Conservation (phyloP, 2,113 vertebrate genomes). For the Otolemur garnettii region DNA sequence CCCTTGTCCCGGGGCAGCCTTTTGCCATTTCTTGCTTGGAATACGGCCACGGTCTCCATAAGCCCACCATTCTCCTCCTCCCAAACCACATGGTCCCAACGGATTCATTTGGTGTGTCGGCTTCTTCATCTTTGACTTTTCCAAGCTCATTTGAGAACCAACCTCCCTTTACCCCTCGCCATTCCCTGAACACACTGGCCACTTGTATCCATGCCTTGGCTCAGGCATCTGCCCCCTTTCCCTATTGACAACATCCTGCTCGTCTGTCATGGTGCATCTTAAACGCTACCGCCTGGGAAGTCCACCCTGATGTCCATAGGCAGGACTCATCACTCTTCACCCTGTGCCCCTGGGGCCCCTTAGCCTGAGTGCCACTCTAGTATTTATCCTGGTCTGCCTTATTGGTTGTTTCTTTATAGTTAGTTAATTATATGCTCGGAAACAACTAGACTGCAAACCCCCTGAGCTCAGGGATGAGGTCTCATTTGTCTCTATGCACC, state of each 20-base stretch:
- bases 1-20: background rate
- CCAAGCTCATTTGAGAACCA: background rate
- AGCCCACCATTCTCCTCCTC: background rate
- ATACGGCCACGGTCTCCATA: background rate
- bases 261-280: background rate
- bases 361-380: background rate
- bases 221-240: background rate
- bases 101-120: background rate
- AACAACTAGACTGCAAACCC: background rate
- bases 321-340: background rate
- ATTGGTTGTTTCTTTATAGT: background rate
- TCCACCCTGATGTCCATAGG: background rate
- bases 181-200: background rate
- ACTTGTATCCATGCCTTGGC: background rate
- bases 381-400: background rate
- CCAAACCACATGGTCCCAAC: background rate
- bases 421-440: background rate
- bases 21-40: background rate
- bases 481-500: background rate
- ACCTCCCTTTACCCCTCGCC: background rate
- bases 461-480: background rate
- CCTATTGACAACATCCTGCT: background rate
- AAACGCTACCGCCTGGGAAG: background rate
- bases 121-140: background rate
- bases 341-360: background rate